Conservation (phyloP, 2,888 invertebrate species). For the Torymus texanus region DNA sequence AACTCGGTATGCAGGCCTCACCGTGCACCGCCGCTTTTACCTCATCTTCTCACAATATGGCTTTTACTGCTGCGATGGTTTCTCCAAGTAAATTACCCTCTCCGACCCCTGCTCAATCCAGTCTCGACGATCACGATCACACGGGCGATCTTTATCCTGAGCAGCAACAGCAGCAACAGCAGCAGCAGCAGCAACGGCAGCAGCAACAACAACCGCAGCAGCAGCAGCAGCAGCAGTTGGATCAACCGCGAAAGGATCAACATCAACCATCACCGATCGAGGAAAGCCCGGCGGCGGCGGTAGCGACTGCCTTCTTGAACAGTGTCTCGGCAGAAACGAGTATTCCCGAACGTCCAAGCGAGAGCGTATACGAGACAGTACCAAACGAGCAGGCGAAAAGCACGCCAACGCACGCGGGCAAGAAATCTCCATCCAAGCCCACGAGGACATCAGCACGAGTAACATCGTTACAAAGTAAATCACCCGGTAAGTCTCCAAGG, state of each 20-base stretch:
- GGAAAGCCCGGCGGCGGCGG: constrained; percentile 42
- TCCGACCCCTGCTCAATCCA: constrained; percentile 75
- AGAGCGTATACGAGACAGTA: constrained; percentile 11
- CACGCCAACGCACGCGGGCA: constrained; percentile 70
- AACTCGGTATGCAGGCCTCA: constrained; percentile 75
- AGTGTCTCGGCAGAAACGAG: constrained; percentile 27
- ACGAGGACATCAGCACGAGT: constrained; percentile 81
- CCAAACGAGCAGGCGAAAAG: constrained; percentile 52
- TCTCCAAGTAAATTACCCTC: constrained; percentile 77
- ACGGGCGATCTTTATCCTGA: constrained; percentile 51
- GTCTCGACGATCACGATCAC: constrained; percentile 47
- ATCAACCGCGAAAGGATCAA: constrained; percentile 61
- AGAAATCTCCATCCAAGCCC: constrained; percentile 79
- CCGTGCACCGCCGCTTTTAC: constrained; percentile 87
- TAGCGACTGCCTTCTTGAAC: constrained; percentile 48
- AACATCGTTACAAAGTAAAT: constrained; percentile 79
- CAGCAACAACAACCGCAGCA: constrained; percentile 57
- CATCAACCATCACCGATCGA: constrained; percentile 51
- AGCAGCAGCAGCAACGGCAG: constrained; percentile 53
- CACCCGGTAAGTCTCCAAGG: constrained; percentile 80
- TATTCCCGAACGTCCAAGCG: constrained; percentile 14
- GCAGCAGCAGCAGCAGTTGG: constrained; percentile 57
- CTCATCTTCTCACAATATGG: constrained; percentile 88
- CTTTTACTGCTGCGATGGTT: constrained; percentile 87
- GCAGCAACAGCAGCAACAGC: constrained; percentile 54